Conservation (phyloP, 2,888 invertebrate genomes). For the Agrochola macilenta region DNA sequence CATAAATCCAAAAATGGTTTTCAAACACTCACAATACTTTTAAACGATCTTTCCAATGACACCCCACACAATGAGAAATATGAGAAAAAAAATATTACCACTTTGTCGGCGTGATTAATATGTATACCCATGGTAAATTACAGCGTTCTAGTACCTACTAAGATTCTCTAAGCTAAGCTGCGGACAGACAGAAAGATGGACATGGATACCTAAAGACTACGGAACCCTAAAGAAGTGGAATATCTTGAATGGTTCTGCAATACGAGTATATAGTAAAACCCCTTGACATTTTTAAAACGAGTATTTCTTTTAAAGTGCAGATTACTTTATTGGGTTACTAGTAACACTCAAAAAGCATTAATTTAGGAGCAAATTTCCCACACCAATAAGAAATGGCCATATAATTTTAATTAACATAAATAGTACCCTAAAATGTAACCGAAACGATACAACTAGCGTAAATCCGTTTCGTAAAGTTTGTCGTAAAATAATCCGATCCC, state of each 20-base stretch:
- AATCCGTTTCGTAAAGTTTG: conserved; percentile 67
- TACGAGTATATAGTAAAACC: not conserved
- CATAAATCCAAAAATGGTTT: too few species aligned
- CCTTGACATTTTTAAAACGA: not conserved
- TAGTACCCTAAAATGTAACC: conserved; percentile 48
- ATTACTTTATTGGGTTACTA: not conserved
- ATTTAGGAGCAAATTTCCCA: conserved; percentile 1
- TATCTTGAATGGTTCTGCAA: not conserved
- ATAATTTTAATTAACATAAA: conserved; percentile 61
- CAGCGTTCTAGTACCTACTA: too few species aligned
- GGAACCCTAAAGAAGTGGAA: not conserved
- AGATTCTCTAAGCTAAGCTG: too few species aligned
- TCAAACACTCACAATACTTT: too few species aligned
- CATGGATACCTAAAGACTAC: too few species aligned
- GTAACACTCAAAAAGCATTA: not conserved
- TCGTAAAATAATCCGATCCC: conserved; percentile 73
- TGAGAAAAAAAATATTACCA: too few species aligned
- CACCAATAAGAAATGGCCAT: conserved; percentile 24
- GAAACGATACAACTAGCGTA: conserved; percentile 62
- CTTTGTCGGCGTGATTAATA: too few species aligned
- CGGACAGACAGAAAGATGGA: too few species aligned
- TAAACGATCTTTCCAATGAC: too few species aligned
- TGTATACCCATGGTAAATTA: too few species aligned
- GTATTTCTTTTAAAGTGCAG: not conserved
- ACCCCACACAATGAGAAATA: too few species aligned